Percentiles rank a stretch among this genome's conserved stretches.
Evolutionary conservation across 2,113 vertebrate genomes (phyloP).

Genomic region (Colinus virginianus): DNA sequence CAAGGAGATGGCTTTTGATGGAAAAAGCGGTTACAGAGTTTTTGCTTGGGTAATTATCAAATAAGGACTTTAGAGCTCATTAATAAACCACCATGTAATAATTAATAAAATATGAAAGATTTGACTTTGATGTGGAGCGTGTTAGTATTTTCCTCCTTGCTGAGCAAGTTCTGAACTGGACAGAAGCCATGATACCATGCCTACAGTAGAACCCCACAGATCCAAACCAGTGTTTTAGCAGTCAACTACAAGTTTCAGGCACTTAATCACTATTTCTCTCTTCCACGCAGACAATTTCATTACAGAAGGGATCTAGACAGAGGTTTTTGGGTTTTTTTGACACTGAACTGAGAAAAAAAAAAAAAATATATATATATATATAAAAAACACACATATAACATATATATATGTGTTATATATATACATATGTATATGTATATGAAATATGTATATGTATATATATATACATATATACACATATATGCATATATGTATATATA

Average conservation of each 20-base stretch:
- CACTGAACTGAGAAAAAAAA: neutral
- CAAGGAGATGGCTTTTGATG: neutral
- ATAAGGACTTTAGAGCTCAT: neutral
- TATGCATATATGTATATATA: neutral
- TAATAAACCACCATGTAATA: neutral
- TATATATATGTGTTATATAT: neutral
- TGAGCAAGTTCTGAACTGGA: neutral
- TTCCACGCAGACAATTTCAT: neutral
- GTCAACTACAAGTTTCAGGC: neutral
- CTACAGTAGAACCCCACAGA: neutral
- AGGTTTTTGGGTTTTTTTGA: neutral
- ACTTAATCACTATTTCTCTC: neutral
- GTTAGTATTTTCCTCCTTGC: neutral
- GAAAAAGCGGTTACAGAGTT: neutral
- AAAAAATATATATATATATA: neutral
- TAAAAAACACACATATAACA: neutral
- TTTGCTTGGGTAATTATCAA: conserved; percentile 5
- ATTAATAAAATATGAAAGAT: conserved; percentile 32
- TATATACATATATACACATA: too few species aligned
- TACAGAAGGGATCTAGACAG: neutral
- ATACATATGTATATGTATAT: too few species aligned
- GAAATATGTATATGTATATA: too few species aligned
- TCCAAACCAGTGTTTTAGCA: neutral
- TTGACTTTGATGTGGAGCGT: neutral
- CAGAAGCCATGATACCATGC: neutral